Base-by-base conservation (phyloP, 2,113 vertebrate species). In the Pterocles burchelli region DNA sequence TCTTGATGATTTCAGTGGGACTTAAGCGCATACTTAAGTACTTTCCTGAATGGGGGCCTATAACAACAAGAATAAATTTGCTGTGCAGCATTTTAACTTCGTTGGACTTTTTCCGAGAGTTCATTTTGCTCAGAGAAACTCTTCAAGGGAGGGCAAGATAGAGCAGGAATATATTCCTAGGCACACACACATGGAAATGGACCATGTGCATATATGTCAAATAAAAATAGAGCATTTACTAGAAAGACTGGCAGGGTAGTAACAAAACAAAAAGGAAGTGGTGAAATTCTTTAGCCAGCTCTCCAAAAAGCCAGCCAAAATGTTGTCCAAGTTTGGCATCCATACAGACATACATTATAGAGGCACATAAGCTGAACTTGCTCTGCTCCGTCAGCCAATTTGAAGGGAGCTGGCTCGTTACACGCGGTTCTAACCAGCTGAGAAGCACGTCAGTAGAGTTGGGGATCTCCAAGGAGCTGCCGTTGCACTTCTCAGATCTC, bases 21-120 rank as follows among this genome's bases (percentile, higher is more conserved):
- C 95, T 96, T 96, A 96, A 96, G 92, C 83, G 90, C 49, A 68
- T 57, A 87, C 88, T 96, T 96, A 96, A 97, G 83, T 26, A 43
- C 43, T 87, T 94, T 96, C 65, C 83, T 96, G 93, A 97, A 66
- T 18, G 9, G 10, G 14, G 29, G 76, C 90, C 86, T 93, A 51
- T 16, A 89, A 82, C 70, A 96, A 93, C 90, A 95, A 49, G 34
- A 88, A 88, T 88, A 88, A 90, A 95, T 94, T 82, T 65, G 29
- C 70, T 78, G 12, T 15, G 17, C 41, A 85, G 41, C 48, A 65
- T 81, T 95, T 92, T 55, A 95, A 90, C 17, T 65, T 84, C 54
- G 31, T 19, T 90, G 90, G 75, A 77, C 45, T 71, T 86, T 54
- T 88, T 41, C 83, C 2, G 51, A 89, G 22, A 92, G 84, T 75